phyloP scores from a whole-genome alignment of 2,888 invertebrate species.

The Oscheius sp. region DNA sequence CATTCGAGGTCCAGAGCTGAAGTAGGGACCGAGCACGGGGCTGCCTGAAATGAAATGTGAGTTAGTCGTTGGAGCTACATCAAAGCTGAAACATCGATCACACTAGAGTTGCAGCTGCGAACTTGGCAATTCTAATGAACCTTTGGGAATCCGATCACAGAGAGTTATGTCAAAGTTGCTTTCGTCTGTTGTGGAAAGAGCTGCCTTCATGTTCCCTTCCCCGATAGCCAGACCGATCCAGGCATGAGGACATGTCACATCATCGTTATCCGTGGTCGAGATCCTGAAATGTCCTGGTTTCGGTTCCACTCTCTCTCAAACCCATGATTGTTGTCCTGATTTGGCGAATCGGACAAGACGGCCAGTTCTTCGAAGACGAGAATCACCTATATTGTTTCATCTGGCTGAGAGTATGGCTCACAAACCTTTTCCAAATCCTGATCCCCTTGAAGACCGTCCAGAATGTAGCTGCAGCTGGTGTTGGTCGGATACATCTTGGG shows the following conservation, averaged over 20 bases:
- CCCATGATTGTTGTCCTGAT: too few species aligned
- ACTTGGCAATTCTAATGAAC: conserved; percentile 9
- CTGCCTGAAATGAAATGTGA: conserved; percentile 35
- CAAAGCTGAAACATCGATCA: too few species aligned
- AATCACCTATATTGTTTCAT: conserved; percentile 36
- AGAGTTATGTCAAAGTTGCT: conserved; percentile 67
- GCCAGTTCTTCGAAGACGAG: conserved; percentile 65
- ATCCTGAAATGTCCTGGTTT: neutral
- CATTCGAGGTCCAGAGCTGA: conserved; percentile 68
- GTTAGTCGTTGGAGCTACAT: too few species aligned
- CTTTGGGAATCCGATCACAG: conserved; percentile 58
- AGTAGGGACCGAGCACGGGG: conserved; percentile 62
- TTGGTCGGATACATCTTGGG: conserved; percentile 75
- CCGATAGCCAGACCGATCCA: conserved; percentile 66
- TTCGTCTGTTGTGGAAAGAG: conserved; percentile 61
- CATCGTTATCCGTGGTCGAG: conserved; percentile 41
- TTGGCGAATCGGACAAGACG: conserved; percentile 52
- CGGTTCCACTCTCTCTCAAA: neutral
- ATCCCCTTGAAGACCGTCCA: conserved; percentile 89
- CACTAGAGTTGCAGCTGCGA: too few species aligned
- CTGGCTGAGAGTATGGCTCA: too few species aligned
- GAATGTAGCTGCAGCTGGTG: conserved; percentile 75
- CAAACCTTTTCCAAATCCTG: conserved; percentile 70
- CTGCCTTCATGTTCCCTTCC: conserved; percentile 63
- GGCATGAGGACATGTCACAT: conserved; percentile 61